Base-by-base conservation (phyloP, 2,113 vertebrate genomes). In the Aptenodytes patagonicus region DNA sequence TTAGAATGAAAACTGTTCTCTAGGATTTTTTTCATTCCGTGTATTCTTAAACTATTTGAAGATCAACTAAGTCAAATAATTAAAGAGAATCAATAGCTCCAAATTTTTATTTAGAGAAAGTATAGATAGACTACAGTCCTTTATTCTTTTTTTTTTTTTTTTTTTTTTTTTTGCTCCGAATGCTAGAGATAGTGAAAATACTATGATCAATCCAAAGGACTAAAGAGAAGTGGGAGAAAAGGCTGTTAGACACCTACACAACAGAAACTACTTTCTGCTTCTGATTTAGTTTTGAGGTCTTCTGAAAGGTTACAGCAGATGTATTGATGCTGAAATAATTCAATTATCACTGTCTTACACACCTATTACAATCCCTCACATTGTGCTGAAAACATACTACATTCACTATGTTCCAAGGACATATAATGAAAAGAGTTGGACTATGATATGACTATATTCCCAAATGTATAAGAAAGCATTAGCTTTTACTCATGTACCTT, bases 161-260 rank as follows among this genome's bases (percentile, higher is more conserved):
- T 28, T 11, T 55, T 51, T 7, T 40, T 46, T n/a, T 13, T 5
- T 31, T 58, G 44, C 5, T 9, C 22, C 21, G 49, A 34, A 34
- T 79, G 25, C 16, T 65, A 51, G 15, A 80, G 9, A 46, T 6
- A 46, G 2, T 66, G 36, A 66, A 73, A 90, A 71, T 61, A 55
- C 6, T 47, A 17, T 36, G 18, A 72, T 26, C 11, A 83, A 64
- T 29, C 15, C 3, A 70, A 83, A 66, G 36, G 38, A 31, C 1
- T 60, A 22, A 66, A 79, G 11, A 36, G 57, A 87, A 66, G 17
- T 5, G 15, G 12, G 10, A 68, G 57, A 40, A 88, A 64, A 76
- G 9, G 0, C 17, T 47, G 10, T 47, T 34, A 70, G 11, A 47
- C 10, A 6, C 3, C 5, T 44, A 9, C 9, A 58, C 2, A 52